Base-by-base conservation (phyloP, 2,113 vertebrate species). In the Tachysurus vachellii region DNA sequence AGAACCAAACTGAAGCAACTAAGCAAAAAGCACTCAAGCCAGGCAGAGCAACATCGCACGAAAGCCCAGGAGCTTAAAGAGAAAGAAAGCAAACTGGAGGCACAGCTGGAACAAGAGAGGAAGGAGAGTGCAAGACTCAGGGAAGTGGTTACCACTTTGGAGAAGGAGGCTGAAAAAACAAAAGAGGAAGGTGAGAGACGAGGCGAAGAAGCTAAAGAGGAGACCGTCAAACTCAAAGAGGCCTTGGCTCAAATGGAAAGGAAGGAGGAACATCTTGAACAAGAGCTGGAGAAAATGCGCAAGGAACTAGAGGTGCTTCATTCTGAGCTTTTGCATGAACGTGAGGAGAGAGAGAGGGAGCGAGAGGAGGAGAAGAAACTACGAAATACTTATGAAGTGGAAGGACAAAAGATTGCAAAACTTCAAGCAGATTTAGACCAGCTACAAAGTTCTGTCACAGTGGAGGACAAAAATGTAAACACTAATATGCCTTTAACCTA, bases 1-100 rank as follows among this genome's bases (percentile, higher is more conserved):
- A 92, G 93, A 87, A 93, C 92, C 12, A 93, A 94, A 17, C 92
- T 96, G 31, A 95, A 95, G 83, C 95, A 95, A 91, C 92, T 95
- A 3, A 93, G 93, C 84, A 93, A 93, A 57, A 96, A 94, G 90
- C 90, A 92, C 10, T 88, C 93, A 13, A 90, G 86, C 56, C 93
- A 93, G 84, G 77, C 88, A 0, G 91, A 92, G 88, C 87, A 88
- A 64, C 81, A 90, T 5, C 82, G 79, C 0, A 90, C 93, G 53
- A 88, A 88, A 85, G 64, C 77, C 36, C 80, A 90, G 57, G 87
- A 90, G 71, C 91, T 89, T 80, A 90, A 91, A n/a, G 93, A 94
- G 44, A 91, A 92, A 68, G 90, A 92, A 44, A 91, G 87, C 53
- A 91, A 92, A 79, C 92, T 89, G 84, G 93, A 77, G 62, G 56